Percentiles rank a stretch among this genome's conserved stretches.
Conservation (phyloP, 2,888 invertebrate genomes). For the Caenorhabditis macrosperma region DNA sequence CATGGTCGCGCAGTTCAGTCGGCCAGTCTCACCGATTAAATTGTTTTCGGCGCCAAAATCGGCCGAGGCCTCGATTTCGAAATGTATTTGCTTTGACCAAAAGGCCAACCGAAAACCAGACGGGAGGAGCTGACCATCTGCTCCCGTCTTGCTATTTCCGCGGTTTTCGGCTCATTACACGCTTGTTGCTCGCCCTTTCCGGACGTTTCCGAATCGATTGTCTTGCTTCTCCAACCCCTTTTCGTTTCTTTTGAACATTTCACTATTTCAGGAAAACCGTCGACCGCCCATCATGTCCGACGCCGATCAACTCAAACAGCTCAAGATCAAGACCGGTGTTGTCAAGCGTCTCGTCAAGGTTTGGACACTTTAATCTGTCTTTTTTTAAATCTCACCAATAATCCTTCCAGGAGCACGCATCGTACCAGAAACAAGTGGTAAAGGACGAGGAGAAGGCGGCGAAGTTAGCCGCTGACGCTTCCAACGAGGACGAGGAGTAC, state of each 20-base stretch:
- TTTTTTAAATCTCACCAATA: not conserved
- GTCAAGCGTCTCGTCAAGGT: constrained; percentile 67
- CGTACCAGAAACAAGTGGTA: constrained; percentile 60
- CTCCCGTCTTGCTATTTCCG: constrained; percentile 1
- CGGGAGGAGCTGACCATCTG: constrained; percentile 10
- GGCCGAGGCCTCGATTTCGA: constrained; percentile 32
- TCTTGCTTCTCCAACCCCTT: not conserved
- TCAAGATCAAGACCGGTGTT: constrained; percentile 68
- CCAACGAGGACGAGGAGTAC: constrained; percentile 67
- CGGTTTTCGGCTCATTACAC: constrained; percentile 42
- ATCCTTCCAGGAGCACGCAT: constrained; percentile 55
- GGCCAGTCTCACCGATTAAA: not conserved
- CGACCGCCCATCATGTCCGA: constrained; percentile 52
- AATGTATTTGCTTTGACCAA: too few relatives aligned
- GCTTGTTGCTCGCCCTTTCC: not conserved
- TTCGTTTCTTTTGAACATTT: not conserved
- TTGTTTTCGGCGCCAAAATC: constrained; percentile 14
- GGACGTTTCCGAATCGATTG: not conserved
- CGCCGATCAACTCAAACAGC: constrained; percentile 58
- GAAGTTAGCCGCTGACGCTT: constrained; percentile 58
- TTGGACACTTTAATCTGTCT: not conserved
- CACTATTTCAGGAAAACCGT: constrained; percentile 6
- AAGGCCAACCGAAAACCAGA: too few relatives aligned
- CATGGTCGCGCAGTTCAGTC: too few relatives aligned
- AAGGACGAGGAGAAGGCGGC: constrained; percentile 57